Evolutionary conservation across 2,113 vertebrate species (phyloP).

Genomic region (Nothocercus nigrocapillus): DNA sequence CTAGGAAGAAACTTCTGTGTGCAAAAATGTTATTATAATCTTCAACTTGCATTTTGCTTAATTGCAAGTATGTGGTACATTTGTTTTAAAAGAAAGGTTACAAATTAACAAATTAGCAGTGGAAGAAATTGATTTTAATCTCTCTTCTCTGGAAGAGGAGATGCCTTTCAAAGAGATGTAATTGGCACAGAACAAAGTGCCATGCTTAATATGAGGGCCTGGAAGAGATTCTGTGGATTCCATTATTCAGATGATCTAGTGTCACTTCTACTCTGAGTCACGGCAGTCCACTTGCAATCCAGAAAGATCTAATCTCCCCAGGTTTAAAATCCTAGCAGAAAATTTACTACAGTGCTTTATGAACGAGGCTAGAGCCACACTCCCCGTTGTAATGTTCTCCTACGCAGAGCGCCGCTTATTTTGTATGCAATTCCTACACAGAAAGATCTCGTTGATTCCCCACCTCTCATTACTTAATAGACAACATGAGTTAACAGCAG

Average conservation of each 20-base stretch:
- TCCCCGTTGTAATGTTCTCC: not conserved
- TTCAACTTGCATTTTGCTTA: not conserved
- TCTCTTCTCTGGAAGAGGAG: not conserved
- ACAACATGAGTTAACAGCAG: not conserved
- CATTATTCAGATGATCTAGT: not conserved
- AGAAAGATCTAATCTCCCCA: not conserved
- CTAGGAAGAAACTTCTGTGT: not conserved
- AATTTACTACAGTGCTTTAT: not conserved
- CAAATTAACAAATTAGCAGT: not conserved
- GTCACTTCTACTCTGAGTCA: not conserved
- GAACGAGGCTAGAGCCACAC: rapidly evolving
- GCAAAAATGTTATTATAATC: not conserved
- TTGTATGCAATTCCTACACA: not conserved
- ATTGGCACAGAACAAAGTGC: not conserved
- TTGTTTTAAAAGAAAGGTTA: not conserved
- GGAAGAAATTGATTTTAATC: not conserved
- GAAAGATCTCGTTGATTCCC: not conserved
- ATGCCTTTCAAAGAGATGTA: not conserved
- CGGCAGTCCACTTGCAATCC: not conserved
- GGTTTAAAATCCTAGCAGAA: not conserved
- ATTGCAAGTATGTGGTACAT: not conserved
- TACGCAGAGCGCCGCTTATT: not conserved
- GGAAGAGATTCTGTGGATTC: not conserved
- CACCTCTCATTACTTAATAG: not conserved
- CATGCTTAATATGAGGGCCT: not conserved